A percentile compares a stretch with the other conserved stretches of the same genome.
phyloP scores from a whole-genome alignment of 2,113 vertebrate genomes.

The Gavia stellata region DNA sequence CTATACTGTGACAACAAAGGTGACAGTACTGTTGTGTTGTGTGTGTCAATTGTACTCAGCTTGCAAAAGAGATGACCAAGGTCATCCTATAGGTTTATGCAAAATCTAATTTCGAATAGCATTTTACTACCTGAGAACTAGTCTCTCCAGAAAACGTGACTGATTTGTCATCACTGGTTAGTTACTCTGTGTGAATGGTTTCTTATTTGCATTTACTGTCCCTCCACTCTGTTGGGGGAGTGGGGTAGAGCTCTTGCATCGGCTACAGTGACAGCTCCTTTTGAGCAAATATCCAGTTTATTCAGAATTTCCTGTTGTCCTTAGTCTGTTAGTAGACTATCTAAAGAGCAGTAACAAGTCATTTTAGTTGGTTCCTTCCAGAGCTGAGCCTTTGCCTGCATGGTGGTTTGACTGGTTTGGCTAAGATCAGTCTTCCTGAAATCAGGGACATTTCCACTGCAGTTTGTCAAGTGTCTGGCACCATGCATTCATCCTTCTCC shows the following conservation, averaged over 20 bases:
- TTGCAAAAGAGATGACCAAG: background rate
- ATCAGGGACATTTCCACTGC: background rate
- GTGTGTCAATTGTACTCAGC: background rate
- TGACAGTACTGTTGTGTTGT: background rate
- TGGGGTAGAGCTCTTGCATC: background rate
- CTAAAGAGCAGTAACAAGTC: background rate
- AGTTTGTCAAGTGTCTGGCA: background rate
- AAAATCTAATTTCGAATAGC: background rate
- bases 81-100: background rate
- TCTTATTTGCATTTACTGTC: background rate
- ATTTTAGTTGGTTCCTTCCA: background rate
- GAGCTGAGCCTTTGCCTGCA: background rate
- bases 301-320: background rate
- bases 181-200: background rate
- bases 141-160: background rate
- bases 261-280: background rate
- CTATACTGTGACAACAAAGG: background rate
- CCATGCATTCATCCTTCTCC: background rate
- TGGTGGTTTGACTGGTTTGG: background rate
- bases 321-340: background rate
- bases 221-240: rapidly evolving
- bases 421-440: background rate
- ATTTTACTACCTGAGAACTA: background rate
- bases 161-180: background rate
- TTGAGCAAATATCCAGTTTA: background rate